Evolutionary conservation across 2,113 vertebrate genomes (phyloP).

Genomic region (Oostethus manadensis): DNA sequence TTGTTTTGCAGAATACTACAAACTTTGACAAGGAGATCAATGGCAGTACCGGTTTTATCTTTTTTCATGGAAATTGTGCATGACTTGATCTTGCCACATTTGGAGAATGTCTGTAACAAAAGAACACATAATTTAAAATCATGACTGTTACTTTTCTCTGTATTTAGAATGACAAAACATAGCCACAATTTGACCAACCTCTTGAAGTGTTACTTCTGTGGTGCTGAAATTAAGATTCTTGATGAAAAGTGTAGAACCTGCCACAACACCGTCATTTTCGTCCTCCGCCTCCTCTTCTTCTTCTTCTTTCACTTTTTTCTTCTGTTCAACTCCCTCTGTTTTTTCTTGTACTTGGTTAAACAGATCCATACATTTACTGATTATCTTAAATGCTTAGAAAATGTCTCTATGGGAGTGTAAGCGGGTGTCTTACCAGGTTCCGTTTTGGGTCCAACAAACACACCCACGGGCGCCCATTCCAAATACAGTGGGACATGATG

Average conservation of each 20-base stretch:
- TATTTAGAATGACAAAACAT: not conserved
- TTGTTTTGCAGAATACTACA: too few species aligned
- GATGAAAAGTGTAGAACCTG: conserved; percentile 90
- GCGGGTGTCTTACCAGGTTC: conserved; percentile 39
- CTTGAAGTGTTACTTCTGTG: conserved; percentile 78
- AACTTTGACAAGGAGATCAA: too few species aligned
- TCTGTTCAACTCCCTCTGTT: conserved; percentile 22
- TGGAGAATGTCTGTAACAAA: conserved; percentile 80
- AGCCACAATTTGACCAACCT: conserved; percentile 51
- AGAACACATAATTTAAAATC: conserved; percentile 1
- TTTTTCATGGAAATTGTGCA: conserved; percentile 90
- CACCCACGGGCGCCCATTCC: conserved; percentile 88
- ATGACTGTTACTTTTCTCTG: not conserved
- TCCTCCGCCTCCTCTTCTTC: conserved; percentile 69
- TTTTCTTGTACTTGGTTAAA: conserved; percentile 12
- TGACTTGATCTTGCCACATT: conserved; percentile 80
- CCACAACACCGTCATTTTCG: conserved; percentile 75
- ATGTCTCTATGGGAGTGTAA: not conserved
- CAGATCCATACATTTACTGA: not conserved
- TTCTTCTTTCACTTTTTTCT: conserved; percentile 8
- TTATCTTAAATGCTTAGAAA: not conserved
- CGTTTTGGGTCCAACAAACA: conserved; percentile 73
- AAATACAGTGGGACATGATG: conserved; percentile 80
- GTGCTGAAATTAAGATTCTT: conserved; percentile 93
- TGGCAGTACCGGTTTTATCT: conserved; percentile 80